Conservation (phyloP, 2,113 vertebrate genomes). For the Barbus barbus region DNA sequence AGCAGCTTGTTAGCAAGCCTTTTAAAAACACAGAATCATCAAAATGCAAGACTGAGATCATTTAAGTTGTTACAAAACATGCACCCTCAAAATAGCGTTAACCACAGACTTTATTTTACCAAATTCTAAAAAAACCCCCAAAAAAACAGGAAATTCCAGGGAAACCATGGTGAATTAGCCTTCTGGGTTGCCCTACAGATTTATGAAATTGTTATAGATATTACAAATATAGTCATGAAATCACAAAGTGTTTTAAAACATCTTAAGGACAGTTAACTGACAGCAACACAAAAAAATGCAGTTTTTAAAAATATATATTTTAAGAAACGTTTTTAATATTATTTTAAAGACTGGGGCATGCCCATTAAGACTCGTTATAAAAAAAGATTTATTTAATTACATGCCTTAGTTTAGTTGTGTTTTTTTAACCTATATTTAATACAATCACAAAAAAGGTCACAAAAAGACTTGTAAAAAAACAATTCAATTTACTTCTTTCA, state of each 20-base stretch:
- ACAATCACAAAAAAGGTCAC: constrained; percentile 53
- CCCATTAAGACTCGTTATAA: too few relatives aligned
- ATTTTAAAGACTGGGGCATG: too few relatives aligned
- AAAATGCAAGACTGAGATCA: background rate
- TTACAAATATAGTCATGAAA: too few relatives aligned
- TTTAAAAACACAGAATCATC: background rate
- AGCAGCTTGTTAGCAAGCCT: background rate
- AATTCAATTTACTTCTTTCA: constrained; percentile 73
- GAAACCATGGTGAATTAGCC: background rate
- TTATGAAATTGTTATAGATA: too few relatives aligned
- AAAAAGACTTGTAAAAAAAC: constrained; percentile 52
- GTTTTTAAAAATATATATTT: too few relatives aligned
- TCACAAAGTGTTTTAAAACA: too few relatives aligned
- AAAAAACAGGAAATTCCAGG: background rate
- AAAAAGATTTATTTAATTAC: too few relatives aligned
- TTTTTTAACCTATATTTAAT: constrained; percentile 67
- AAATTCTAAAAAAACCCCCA: background rate
- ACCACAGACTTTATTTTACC: background rate
- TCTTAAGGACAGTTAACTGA: too few relatives aligned
- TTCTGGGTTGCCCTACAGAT: background rate
- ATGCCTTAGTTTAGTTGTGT: constrained; percentile 41
- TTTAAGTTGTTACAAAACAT: background rate
- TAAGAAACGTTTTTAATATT: too few relatives aligned
- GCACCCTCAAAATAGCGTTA: background rate
- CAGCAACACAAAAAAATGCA: too few relatives aligned